phyloP scores from a whole-genome alignment of 2,888 invertebrate genomes.

The Clivina fossor region DNA sequence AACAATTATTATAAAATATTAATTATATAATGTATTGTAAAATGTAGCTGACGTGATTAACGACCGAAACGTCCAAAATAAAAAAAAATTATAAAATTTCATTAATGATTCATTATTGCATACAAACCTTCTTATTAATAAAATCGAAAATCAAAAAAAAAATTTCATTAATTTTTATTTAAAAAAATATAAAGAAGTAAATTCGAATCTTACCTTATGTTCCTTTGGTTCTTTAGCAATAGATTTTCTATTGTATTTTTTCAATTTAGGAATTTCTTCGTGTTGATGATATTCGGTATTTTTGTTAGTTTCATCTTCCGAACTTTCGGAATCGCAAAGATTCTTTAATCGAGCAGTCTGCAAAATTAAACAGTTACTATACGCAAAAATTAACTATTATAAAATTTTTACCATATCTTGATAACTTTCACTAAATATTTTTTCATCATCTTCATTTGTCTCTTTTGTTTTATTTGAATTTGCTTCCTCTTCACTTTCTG shows the following conservation, averaged over 20 bases:
- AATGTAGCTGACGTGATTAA: too few relatives aligned
- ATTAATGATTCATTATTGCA: too few relatives aligned
- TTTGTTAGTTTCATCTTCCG: constrained; percentile 48
- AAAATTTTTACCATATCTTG: too few relatives aligned
- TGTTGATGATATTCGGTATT: constrained; percentile 22
- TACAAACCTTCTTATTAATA: too few relatives aligned
- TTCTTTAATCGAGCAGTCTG: constrained; percentile 49
- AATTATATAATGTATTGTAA: too few relatives aligned
- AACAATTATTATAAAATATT: too few relatives aligned
- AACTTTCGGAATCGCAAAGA: constrained; percentile 62
- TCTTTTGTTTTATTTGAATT: not conserved
- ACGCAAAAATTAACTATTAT: constrained; percentile 30
- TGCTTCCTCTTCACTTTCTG: constrained; percentile 55
- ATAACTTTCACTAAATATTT: too few relatives aligned
- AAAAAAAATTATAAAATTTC: too few relatives aligned
- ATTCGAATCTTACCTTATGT: constrained; percentile 20
- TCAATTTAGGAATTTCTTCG: constrained; percentile 26
- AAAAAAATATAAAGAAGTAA: constrained; percentile 10
- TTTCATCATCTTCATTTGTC: too few relatives aligned
- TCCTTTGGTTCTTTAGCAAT: constrained; percentile 36
- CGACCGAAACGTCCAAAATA: too few relatives aligned
- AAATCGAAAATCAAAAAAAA: constrained; percentile 14
- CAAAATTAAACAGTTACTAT: too few relatives aligned
- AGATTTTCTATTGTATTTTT: constrained; percentile 28
- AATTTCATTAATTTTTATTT: constrained; percentile 4